These are phyloP conservation scores for Tamias sibiricus DNA, from an alignment of 2,113 vertebrate genomes.

Conservation along the genomic window DNA sequence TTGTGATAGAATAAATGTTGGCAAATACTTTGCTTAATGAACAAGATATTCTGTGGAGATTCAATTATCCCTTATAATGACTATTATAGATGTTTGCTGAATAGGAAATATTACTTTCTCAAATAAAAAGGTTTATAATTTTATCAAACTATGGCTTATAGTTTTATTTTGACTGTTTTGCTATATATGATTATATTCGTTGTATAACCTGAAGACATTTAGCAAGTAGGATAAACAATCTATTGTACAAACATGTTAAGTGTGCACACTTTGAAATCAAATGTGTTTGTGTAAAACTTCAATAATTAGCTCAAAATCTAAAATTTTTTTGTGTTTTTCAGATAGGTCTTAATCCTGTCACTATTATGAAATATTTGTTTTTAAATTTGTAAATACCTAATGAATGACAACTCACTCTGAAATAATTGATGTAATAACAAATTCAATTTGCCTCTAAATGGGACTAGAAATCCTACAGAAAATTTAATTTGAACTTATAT, in stretches of 20 bases:
- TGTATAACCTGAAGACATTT: neutral
- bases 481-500: neutral
- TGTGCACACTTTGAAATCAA: neutral
- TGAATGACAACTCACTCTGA: neutral
- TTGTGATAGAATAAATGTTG: neutral
- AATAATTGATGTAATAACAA: neutral
- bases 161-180: neutral
- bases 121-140: neutral
- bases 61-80: neutral
- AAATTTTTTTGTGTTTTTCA: constrained; percentile 16
- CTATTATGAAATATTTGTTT: neutral
- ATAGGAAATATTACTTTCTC: neutral
- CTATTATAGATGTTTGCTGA: neutral
- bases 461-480: neutral
- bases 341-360: neutral
- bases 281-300: neutral
- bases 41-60: constrained; percentile 11
- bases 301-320: neutral
- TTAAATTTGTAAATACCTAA: neutral
- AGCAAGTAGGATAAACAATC: neutral
- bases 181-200: neutral
- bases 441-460: neutral
- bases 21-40: neutral
- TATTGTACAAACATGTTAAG: neutral
- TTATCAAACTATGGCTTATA: neutral